phyloP scores from a whole-genome alignment of 1,140 invertebrate species.

The Drosophila eugracilis region DNA sequence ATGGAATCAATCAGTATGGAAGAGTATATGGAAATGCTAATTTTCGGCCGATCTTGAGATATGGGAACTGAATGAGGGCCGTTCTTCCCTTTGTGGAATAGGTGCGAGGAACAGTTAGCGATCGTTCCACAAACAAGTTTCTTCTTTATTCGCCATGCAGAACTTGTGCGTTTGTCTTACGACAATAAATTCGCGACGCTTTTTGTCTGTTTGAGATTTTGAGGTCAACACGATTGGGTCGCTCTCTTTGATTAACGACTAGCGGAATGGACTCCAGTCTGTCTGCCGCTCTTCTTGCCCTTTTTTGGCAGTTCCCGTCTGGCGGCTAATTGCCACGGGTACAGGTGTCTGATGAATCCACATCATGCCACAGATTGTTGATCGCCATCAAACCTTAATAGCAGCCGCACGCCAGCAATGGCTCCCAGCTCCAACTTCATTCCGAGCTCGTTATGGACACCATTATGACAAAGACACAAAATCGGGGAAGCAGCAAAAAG shows the following conservation, averaged over 20 bases:
- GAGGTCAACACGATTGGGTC: constrained; percentile 63
- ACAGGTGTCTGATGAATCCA: constrained; percentile 33
- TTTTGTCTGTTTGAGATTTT: constrained; percentile 58
- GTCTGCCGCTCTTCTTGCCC: constrained; percentile 3
- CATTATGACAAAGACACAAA: constrained; percentile 33
- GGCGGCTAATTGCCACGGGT: constrained; percentile 65
- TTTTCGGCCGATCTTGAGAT: background rate
- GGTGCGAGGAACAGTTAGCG: constrained; percentile 42
- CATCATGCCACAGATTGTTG: constrained; percentile 34
- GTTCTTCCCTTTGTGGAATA: constrained; percentile 31
- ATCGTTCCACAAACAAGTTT: constrained; percentile 22
- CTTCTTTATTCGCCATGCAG: constrained; percentile 44
- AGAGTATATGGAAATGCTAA: constrained; percentile 28
- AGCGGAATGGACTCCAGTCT: constrained; percentile 19
- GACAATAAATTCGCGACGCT: constrained; percentile 58
- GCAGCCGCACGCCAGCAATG: constrained; percentile 47
- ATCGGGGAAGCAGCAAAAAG: constrained; percentile 12
- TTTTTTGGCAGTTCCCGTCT: constrained; percentile 47
- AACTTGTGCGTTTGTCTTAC: constrained; percentile 44
- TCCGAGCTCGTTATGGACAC: constrained; percentile 46
- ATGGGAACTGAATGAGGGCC: constrained; percentile 19
- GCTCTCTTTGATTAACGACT: constrained; percentile 66
- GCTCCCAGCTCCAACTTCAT: constrained; percentile 12
- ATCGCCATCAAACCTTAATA: constrained; percentile 69
- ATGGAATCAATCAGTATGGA: constrained; percentile 47